These are phyloP conservation scores for Rousettus madagascariensis DNA, from an alignment of 2,797 vertebrate genomes.

Conservation along the genomic window DNA sequence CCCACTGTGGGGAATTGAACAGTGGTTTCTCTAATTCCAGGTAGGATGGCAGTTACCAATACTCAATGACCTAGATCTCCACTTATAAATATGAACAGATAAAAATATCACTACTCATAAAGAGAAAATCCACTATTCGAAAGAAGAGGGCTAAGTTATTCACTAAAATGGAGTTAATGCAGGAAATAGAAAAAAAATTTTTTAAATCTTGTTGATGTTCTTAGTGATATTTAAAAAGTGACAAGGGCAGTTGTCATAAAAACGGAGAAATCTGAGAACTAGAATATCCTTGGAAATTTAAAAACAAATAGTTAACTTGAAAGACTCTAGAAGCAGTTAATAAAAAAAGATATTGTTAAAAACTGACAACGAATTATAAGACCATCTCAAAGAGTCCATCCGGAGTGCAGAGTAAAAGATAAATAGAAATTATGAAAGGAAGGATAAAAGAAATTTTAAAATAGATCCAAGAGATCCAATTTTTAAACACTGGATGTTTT, in stretches of 20 bases:
- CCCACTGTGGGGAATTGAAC: neutral
- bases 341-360: neutral
- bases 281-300: conserved; percentile 7
- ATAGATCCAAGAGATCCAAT: neutral
- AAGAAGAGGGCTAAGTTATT: neutral
- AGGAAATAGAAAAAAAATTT: neutral
- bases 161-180: neutral
- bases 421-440: neutral
- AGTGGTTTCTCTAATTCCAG: neutral
- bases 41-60: neutral
- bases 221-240: conserved; percentile 12
- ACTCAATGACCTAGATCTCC: neutral
- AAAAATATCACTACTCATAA: neutral
- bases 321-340: neutral
- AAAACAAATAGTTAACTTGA: neutral
- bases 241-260: neutral
- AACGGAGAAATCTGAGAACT: neutral
- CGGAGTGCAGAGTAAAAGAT: neutral
- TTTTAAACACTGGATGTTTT: neutral
- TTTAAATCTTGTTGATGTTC: neutral
- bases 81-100: neutral
- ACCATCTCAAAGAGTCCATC: neutral
- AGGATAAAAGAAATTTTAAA: neutral
- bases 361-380: neutral
- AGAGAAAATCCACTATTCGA: neutral